Evolutionary conservation across 92 coral and sea anemone genomes (phyloP).

Genomic region (Hydrozoanthus gracilis): DNA sequence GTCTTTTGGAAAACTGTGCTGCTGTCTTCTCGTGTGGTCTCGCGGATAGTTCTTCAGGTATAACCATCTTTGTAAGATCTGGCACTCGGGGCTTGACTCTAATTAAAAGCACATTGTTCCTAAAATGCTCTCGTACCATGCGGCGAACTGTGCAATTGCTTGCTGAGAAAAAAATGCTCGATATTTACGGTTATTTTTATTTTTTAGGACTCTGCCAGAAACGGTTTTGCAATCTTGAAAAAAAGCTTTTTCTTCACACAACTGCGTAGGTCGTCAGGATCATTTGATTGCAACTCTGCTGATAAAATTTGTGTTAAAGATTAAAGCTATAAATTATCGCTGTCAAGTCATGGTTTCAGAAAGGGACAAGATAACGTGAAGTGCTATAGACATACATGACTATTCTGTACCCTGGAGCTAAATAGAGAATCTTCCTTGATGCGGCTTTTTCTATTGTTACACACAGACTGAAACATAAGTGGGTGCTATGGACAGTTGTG

Average conservation of each 20-base stretch:
- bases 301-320: background rate
- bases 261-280: background rate
- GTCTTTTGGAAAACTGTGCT: background rate
- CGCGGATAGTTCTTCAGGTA: background rate
- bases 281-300: background rate
- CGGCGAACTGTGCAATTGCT: constrained; percentile 33
- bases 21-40: constrained; percentile 17
- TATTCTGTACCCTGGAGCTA: constrained; percentile 23
- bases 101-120: constrained; percentile 49
- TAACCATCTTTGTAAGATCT: background rate
- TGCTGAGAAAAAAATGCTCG: constrained; percentile 50
- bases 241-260: background rate
- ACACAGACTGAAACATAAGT: constrained; percentile 32
- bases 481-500: constrained; percentile 2
- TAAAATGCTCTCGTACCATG: constrained; percentile 43
- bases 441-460: constrained; percentile 26
- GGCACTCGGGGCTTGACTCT: constrained; percentile 3
- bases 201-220: background rate
- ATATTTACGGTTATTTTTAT: constrained; percentile 15
- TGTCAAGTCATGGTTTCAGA: constrained; percentile 26
- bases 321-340: constrained; percentile 27
- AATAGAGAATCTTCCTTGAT: background rate
- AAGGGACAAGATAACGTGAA: constrained; percentile 23
- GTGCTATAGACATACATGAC: constrained; percentile 6
- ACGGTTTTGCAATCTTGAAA: background rate